Base-by-base conservation (phyloP, 2,888 invertebrate species). In the Mellilla xanthometata region DNA sequence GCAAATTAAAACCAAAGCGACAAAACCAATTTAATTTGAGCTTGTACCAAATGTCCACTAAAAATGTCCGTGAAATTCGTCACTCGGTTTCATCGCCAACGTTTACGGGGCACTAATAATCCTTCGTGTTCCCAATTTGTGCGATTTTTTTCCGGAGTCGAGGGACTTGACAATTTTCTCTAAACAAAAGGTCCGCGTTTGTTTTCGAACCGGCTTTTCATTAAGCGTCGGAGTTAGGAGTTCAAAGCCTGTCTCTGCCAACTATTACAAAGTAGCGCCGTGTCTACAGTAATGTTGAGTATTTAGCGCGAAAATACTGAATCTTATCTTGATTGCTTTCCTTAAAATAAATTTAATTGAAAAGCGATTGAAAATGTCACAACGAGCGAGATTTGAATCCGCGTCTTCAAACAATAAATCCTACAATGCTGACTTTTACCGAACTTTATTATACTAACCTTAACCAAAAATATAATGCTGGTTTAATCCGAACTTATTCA, bases 131-230 rank as follows among this genome's bases (percentile, higher is more conserved):
- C 49, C 54, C 57, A 56, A 54, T 56, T 62, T 54, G 49, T 48
- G 28, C 47, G 43, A 53, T 45, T 62, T 67, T 71, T 72, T 65
- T 52, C 52, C 48, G 33, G 36, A 52, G 46, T 39, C 49, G 47
- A 40, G 46, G 41, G 54, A 50, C 62, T 57, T 63, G 57, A 62
- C 60, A 65, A 65, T 67, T 62, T 65, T 60, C 62, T 60, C 59
- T 62, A 64, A 70, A 71, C 66, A 73, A 71, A 69, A 65, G 65
- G 57, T 52, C 48, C 30, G 58, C 62, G 62, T 60, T 65, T 71
- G 68, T 63, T 68, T 70, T 64, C 56, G 60, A 68, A 63, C 63
- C 49, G 57, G 62, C 62, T 71, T 63, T 74, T 74, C 72, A 74
- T 74, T 75, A 72, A 66, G 62, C 59, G 60, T 49, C 33, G 52